Base-by-base conservation (phyloP, 2,888 invertebrate species). In the Hypomecis atomaria region DNA sequence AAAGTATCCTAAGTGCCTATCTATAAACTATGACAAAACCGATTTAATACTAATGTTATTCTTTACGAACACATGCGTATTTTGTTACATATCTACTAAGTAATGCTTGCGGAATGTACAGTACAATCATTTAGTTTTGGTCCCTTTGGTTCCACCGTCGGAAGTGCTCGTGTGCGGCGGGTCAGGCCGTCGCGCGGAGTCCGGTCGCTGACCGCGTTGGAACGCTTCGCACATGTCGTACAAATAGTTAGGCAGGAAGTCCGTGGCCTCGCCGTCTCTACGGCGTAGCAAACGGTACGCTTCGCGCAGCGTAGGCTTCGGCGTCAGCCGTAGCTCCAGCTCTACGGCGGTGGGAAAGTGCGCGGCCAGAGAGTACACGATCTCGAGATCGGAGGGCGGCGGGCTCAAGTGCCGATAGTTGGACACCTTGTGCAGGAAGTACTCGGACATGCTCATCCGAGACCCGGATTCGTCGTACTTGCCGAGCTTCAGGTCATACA, bases 201-300 rank as follows among this genome's bases (percentile, higher is more conserved):
- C 88, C 40, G 91, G 87, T 55, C 85, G 81, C 61, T 85, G 85
- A 11, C 91, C 91, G 54, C 87, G 85, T 70, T 92, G 92, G 68
- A 88, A 92, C 34, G 89, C 88, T 70, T 92, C 92, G 70, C 92
- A 92, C 92, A 92, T 92, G 77, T 92, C 92, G 75, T 87, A 92
- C 75, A 92, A 82, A 74, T 92, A 92, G 77, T 92, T 92, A 55
- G 92, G 92, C 65, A 92, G 78, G 75, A 88, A 92, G 71, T 92
- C 91, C 23, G 86, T 79, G 45, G 86, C 75, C 64, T 90, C 91
- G 56, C 91, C 90, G 72, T 92, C 92, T 72, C 91, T 85, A 59
- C 92, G 89, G 36, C 91, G 88, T 59, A 92, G 85, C 73, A 90
- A 77, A 53, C 87, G 86, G 73, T 92, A 92, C 45, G 92, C 91